These are phyloP conservation scores for Dreissena rostriformis DNA, from an alignment of 1,140 invertebrate species.

Conservation along the genomic window DNA sequence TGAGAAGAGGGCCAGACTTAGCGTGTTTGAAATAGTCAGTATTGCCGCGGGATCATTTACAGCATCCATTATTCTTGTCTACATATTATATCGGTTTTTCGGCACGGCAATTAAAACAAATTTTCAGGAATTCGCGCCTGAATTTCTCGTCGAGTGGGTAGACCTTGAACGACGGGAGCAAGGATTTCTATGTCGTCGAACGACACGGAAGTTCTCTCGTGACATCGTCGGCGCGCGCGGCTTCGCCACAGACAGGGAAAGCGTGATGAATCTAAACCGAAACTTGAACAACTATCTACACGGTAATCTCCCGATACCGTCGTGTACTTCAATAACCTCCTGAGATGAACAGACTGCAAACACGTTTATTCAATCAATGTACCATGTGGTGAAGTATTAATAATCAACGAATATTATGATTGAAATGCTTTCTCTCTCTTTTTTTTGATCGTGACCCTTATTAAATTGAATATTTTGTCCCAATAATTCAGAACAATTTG, in stretches of 20 bases:
- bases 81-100: conserved; percentile 30
- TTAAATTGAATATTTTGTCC: no score
- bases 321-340: conserved; percentile 32
- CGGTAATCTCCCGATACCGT: background rate
- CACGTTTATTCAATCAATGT: no score
- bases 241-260: background rate
- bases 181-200: conserved; percentile 27
- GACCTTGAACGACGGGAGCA: conserved; percentile 51
- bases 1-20: background rate
- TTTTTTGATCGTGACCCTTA: no score
- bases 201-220: conserved; percentile 43
- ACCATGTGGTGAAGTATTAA: no score
- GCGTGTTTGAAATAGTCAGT: conserved; percentile 21
- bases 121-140: conserved; percentile 43
- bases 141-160: conserved; percentile 38
- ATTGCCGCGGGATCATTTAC: conserved; percentile 28
- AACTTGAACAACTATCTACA: conserved; percentile 50
- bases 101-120: conserved; percentile 29
- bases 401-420: no score
- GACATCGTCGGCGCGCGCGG: conserved; percentile 52
- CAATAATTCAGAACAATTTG: no score
- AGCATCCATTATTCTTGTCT: conserved; percentile 21
- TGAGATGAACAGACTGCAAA: no score
- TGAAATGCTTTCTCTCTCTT: no score
- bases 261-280: conserved; percentile 29